These are phyloP conservation scores for Vanessa cardui DNA, from an alignment of 2,888 invertebrate species.

Conservation along the genomic window DNA sequence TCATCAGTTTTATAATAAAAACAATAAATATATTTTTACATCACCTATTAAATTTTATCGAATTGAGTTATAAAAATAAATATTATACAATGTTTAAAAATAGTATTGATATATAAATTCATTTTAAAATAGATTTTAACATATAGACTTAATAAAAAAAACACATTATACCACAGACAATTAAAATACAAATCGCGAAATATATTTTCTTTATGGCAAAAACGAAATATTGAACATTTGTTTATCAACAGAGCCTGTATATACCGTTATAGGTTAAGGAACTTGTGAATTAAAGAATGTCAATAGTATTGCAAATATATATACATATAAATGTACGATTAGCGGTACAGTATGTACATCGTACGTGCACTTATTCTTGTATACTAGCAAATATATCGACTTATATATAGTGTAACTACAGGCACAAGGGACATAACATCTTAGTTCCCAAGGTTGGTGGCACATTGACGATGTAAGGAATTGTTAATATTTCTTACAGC, in stretches of 20 bases:
- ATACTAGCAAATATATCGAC: no score
- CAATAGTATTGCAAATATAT: constrained; percentile 10
- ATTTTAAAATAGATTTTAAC: not conserved
- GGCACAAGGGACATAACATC: no score
- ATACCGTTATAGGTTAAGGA: constrained; percentile 40
- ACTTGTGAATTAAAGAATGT: constrained; percentile 26
- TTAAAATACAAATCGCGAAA: not conserved
- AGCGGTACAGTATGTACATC: not conserved
- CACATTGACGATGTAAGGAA: no score
- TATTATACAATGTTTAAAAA: no score
- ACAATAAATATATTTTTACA: no score
- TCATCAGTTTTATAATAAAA: no score
- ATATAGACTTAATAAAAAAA: not conserved
- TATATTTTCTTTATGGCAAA: not conserved
- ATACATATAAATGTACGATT: constrained; percentile 10
- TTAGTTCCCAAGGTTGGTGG: no score
- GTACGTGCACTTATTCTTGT: not conserved
- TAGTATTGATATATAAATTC: no score
- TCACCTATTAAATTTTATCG: no score
- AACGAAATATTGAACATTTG: constrained; percentile 29
- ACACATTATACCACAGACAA: not conserved
- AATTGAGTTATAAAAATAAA: no score
- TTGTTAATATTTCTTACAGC: no score
- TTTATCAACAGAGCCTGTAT: constrained; percentile 40
- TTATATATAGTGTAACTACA: no score